Base-by-base conservation (phyloP, 37 sponge, comb jelly and placozoan genomes). In the Halisarca cf. caerulea region DNA sequence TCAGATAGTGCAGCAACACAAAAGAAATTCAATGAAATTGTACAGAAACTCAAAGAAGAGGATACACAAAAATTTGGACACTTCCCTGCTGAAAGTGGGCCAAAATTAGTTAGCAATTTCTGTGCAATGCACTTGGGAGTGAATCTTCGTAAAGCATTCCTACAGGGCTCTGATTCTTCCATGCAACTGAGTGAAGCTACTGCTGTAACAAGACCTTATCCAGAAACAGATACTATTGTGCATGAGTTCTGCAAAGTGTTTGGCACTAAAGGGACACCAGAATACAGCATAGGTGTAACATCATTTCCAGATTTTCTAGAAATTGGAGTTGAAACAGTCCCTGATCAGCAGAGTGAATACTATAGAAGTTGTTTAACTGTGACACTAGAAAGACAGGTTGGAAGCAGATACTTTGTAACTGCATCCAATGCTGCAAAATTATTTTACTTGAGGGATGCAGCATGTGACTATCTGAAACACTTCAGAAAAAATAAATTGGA, bases 171-270 rank as follows among this genome's bases (percentile, higher is more conserved):
- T 41, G 34, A 86, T 71, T 74, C 78, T 39, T 20, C 17, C 30
- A 37, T 55, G 24, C 51, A 57, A 23, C 25, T 14, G 18, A 84
- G 66, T 73, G 75, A 62, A 47, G 32, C 18, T 25, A 59, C 64
- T 20, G 55, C 8, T 15, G 58, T 24, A 51, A 41, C 21, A 45
- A 28, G 15, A 36, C 32, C 0, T 43, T 36, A 43, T 42, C 35
- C 28, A 23, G 18, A 58, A 28, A 66, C 79, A 25, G 68, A 81
- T 72, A 36, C 30, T 21, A 72, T 82, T 68, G 82, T 87, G 15
- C 88, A 87, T 59, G 82, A 82, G 42, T 87, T 87, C 54, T 87
- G 88, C 64, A 87, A 87, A 47, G 25, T 87, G 9, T 87, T 87
- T 55, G 82, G 78, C 4, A 87, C 24, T 40, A 20, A 18, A 30